Conservation (phyloP, 1,140 invertebrate species). For the Neodiprion pinetum region DNA sequence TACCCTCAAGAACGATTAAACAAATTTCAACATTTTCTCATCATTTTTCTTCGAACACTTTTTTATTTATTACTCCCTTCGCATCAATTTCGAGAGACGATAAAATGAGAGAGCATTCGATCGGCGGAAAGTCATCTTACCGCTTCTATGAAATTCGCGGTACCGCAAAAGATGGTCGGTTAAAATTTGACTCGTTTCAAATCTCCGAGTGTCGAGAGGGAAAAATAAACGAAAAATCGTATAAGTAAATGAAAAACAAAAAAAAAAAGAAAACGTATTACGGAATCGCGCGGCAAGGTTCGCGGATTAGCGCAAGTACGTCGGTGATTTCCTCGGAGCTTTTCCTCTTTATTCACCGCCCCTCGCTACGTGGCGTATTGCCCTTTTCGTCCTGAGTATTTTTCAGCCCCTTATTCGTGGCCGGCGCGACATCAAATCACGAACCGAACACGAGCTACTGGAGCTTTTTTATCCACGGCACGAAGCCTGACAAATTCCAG, state of each 20-base stretch:
- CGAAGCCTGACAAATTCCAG: no score
- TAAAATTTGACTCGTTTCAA: neutral
- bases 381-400: neutral
- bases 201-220: neutral
- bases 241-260: slow-evolving; percentile 2
- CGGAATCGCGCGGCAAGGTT: neutral
- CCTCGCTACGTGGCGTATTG: no score
- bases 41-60: neutral
- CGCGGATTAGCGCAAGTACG: neutral
- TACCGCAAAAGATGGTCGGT: slow-evolving; percentile 16
- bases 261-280: neutral
- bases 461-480: no score
- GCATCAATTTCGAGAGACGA: neutral
- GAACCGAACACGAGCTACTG: neutral
- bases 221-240: neutral
- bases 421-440: neutral
- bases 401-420: neutral
- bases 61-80: neutral
- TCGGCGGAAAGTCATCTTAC: slow-evolving; percentile 39
- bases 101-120: slow-evolving; percentile 23
- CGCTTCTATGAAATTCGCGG: slow-evolving; percentile 20
- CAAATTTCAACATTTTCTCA: no score
- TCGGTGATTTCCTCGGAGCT: neutral
- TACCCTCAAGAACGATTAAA: no score
- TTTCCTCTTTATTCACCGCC: neutral